These are phyloP conservation scores for Ernsta delagoae DNA, from an alignment of 2,888 invertebrate genomes.

Conservation along the genomic window DNA sequence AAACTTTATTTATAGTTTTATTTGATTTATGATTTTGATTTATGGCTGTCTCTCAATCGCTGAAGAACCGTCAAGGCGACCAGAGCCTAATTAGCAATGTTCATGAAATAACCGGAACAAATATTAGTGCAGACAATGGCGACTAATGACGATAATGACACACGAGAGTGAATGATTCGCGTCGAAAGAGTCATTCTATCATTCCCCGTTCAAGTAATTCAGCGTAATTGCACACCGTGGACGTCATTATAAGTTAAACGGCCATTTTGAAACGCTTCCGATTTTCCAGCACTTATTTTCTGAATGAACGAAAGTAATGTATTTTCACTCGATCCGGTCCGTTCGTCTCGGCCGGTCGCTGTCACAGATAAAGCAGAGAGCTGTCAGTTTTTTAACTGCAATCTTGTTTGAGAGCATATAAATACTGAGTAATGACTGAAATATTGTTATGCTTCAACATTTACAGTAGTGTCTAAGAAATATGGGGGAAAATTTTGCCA, in stretches of 20 bases:
- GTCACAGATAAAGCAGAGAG: background rate
- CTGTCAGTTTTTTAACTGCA: too few species aligned
- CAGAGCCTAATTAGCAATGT: background rate
- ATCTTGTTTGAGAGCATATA: too few species aligned
- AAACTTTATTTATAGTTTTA: too few species aligned
- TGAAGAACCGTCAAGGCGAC: background rate
- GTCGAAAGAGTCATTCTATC: background rate
- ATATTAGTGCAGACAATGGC: constrained; percentile 37
- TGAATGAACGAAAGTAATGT: constrained; percentile 10
- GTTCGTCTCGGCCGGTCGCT: background rate
- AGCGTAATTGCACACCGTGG: constrained; percentile 28
- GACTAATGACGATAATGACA: constrained; percentile 34
- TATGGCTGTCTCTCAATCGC: background rate
- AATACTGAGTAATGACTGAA: too few species aligned
- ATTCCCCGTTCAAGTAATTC: constrained; percentile 19
- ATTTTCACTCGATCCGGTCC: constrained; percentile 11
- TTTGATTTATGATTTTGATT: too few species aligned
- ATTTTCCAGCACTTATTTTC: constrained; percentile 43
- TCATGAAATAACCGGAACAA: constrained; percentile 38
- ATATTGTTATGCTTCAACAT: too few species aligned
- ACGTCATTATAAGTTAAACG: constrained; percentile 37
- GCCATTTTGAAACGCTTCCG: constrained; percentile 32
- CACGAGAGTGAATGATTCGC: background rate
- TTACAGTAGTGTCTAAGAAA: too few species aligned
- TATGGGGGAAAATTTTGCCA: too few species aligned